phyloP scores from a whole-genome alignment of 2,113 vertebrate genomes.

The Chelonoidis abingdonii region DNA sequence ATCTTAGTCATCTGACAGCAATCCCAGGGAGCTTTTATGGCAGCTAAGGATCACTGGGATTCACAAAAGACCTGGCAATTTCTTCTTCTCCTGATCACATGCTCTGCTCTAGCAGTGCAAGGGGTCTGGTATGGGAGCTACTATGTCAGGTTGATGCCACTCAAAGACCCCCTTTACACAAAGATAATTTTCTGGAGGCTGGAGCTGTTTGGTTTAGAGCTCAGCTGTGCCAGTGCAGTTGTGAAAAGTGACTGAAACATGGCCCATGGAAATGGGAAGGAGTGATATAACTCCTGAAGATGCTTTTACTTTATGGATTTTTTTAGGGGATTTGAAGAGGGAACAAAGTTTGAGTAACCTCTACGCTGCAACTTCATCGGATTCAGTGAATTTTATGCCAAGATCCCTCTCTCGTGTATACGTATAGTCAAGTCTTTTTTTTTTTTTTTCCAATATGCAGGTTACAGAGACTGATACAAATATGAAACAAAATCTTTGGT shows the following conservation, averaged over 20 bases:
- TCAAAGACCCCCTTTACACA: not conserved
- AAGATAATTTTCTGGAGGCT: not conserved
- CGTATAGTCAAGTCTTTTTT: too few species aligned
- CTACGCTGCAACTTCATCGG: not conserved
- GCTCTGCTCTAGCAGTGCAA: not conserved
- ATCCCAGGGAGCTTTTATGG: not conserved
- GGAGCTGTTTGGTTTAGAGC: not conserved
- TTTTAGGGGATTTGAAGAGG: not conserved
- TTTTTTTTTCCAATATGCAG: too few species aligned
- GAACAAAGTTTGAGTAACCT: not conserved
- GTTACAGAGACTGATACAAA: not conserved
- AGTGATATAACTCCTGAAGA: not conserved
- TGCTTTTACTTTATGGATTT: not conserved
- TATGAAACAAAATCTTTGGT: conserved; percentile 33
- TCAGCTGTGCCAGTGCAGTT: not conserved
- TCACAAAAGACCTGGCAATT: not conserved
- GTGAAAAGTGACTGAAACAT: not conserved
- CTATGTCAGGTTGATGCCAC: accelerated
- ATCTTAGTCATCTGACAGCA: not conserved
- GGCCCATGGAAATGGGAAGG: not conserved
- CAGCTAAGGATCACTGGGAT: not conserved
- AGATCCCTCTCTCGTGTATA: not conserved
- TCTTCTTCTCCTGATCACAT: not conserved
- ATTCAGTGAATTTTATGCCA: not conserved
- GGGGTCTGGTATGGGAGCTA: not conserved